Conservation (phyloP, 2,113 vertebrate species). For the Myrmophylax atrothorax region DNA sequence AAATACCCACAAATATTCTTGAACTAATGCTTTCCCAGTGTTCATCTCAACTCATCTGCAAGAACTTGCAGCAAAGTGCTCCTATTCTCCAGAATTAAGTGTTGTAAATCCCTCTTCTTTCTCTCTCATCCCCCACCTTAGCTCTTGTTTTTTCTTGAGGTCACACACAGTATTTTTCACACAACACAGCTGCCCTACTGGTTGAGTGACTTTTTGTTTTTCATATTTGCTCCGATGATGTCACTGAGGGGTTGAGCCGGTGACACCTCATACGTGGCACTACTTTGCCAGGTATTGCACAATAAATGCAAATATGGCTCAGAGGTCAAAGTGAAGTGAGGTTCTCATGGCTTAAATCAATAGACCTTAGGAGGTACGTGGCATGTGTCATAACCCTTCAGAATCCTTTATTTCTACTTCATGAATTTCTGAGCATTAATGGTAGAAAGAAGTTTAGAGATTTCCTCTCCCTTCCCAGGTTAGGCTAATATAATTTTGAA, state of each 20-base stretch:
- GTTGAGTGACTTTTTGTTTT: neutral
- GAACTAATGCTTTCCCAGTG: neutral
- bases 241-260: neutral
- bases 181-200: neutral
- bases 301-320: slow-evolving; percentile 40
- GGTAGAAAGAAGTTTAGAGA: slow-evolving; percentile 13
- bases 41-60: neutral
- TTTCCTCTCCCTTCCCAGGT: neutral
- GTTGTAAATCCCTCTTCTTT: neutral
- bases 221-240: neutral
- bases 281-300: slow-evolving; percentile 20
- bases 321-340: neutral
- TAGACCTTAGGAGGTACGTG: neutral
- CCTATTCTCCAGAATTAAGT: neutral
- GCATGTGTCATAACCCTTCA: neutral
- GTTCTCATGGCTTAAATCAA: slow-evolving; percentile 11
- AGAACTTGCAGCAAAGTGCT: neutral
- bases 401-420: slow-evolving; percentile 13
- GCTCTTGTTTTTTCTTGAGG: neutral
- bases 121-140: neutral
- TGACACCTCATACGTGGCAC: neutral
- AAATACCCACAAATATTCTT: neutral
- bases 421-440: neutral
- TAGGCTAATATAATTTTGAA: slow-evolving; percentile 8
- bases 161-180: neutral